Evolutionary conservation across 2,888 invertebrate genomes (phyloP).

Genomic region (Idaea straminata): DNA sequence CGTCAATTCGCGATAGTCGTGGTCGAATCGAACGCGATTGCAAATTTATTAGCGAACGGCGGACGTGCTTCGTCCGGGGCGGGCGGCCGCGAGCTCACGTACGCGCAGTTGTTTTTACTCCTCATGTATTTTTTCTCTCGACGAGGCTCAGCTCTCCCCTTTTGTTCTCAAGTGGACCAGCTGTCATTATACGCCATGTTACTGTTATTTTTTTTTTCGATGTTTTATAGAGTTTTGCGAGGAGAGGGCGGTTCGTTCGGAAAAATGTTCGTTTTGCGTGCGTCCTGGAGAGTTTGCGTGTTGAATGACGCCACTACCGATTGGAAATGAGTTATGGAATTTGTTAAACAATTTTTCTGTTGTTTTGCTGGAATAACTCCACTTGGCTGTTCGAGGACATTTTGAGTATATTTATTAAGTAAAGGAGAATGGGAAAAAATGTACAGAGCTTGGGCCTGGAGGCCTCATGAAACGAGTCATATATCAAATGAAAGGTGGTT

Average conservation of each 20-base stretch:
- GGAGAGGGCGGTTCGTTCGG: slow-evolving; percentile 76
- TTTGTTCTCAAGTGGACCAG: slow-evolving; percentile 82
- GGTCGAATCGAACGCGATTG: slow-evolving; percentile 71
- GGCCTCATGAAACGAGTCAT: too few relatives aligned
- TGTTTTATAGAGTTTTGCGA: slow-evolving; percentile 78
- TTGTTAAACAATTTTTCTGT: slow-evolving; percentile 54
- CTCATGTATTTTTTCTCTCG: slow-evolving; percentile 76
- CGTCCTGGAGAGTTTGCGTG: slow-evolving; percentile 75
- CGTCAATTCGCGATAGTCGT: slow-evolving; percentile 45
- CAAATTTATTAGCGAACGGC: slow-evolving; percentile 74
- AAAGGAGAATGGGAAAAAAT: too few relatives aligned
- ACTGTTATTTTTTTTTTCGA: slow-evolving; percentile 79
- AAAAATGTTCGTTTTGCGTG: slow-evolving; percentile 80
- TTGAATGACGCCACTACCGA: slow-evolving; percentile 66
- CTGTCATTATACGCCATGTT: slow-evolving; percentile 82
- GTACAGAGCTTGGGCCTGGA: too few relatives aligned
- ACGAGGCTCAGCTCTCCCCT: slow-evolving; percentile 76
- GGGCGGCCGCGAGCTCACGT: slow-evolving; percentile 50
- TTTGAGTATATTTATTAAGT: slow-evolving; percentile 8
- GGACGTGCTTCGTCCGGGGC: slow-evolving; percentile 42
- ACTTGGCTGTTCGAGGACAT: background rate
- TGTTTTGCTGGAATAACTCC: slow-evolving; percentile 26
- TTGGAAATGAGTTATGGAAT: slow-evolving; percentile 72
- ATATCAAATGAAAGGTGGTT: too few relatives aligned
- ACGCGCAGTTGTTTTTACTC: slow-evolving; percentile 75